A percentile compares a stretch with the other conserved stretches of the same genome.
Conservation (phyloP, 2,888 invertebrate species). For the Agrilus cyanescens region DNA sequence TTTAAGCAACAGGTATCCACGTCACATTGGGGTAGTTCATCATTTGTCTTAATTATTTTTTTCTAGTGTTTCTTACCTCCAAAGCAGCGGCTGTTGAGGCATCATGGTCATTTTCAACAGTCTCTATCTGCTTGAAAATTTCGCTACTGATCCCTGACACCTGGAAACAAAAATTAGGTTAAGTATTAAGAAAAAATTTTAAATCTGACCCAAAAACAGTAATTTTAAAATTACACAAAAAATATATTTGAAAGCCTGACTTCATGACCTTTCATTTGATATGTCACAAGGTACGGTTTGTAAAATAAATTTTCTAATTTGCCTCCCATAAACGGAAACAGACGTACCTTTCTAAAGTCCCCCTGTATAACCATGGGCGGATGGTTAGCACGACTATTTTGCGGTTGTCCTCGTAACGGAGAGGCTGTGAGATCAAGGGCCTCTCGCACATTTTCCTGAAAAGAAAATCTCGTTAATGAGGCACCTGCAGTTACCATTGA, state of each 20-base stretch:
- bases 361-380: constrained; percentile 78
- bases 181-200: background rate
- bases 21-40: no score
- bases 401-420: constrained; percentile 70
- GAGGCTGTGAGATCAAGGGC: constrained; percentile 85
- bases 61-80: constrained; percentile 44
- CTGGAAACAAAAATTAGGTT: constrained; percentile 38
- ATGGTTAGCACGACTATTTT: constrained; percentile 47
- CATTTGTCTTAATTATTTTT: no score
- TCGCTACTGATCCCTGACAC: constrained; percentile 93
- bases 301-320: constrained; percentile 4
- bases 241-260: no score
- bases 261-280: no score
- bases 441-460: constrained; percentile 79
- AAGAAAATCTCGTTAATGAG: constrained; percentile 15
- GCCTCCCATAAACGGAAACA: background rate
- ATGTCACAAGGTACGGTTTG: no score
- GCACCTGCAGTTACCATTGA: no score
- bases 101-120: constrained; percentile 91
- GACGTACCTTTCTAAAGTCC: constrained; percentile 75
- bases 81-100: constrained; percentile 84
- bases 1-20: no score
- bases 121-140: constrained; percentile 94
- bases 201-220: no score
- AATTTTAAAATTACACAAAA: no score